These are phyloP conservation scores for Orientallactaga sibirica DNA, from an alignment of 2,797 vertebrate species.

Conservation along the genomic window DNA sequence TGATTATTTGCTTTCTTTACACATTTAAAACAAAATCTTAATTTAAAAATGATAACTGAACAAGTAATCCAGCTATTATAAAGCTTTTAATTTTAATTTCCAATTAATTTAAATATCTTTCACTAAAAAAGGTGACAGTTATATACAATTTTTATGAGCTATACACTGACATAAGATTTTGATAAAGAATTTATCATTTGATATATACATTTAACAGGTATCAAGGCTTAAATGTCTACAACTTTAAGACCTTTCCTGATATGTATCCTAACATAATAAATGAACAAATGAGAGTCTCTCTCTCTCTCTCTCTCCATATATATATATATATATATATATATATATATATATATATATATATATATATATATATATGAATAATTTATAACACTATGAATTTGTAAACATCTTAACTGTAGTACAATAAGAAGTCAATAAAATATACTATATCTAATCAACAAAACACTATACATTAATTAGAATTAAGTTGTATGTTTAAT, in stretches of 20 bases:
- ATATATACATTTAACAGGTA: background rate
- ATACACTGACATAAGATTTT: background rate
- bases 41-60: slow-evolving; percentile 1
- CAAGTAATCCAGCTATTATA: slow-evolving; percentile 10
- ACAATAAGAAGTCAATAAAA: slow-evolving; percentile 36
- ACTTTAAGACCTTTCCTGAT: background rate
- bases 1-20: background rate
- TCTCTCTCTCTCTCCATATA: background rate
- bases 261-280: background rate
- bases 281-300: background rate
- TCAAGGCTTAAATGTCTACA: slow-evolving; percentile 31
- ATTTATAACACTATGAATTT: slow-evolving; percentile 3
- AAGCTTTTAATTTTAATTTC: slow-evolving; percentile 3
- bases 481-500: slow-evolving; percentile 15
- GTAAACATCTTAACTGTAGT: background rate
- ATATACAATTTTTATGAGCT: background rate
- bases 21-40: background rate
- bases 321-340: background rate
- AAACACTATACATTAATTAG: background rate
- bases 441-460: background rate
- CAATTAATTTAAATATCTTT: background rate
- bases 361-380: background rate
- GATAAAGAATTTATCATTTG: background rate
- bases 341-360: background rate
- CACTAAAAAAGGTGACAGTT: background rate